phyloP scores from a whole-genome alignment of 2,797 vertebrate genomes.

The Chromis chromis region DNA sequence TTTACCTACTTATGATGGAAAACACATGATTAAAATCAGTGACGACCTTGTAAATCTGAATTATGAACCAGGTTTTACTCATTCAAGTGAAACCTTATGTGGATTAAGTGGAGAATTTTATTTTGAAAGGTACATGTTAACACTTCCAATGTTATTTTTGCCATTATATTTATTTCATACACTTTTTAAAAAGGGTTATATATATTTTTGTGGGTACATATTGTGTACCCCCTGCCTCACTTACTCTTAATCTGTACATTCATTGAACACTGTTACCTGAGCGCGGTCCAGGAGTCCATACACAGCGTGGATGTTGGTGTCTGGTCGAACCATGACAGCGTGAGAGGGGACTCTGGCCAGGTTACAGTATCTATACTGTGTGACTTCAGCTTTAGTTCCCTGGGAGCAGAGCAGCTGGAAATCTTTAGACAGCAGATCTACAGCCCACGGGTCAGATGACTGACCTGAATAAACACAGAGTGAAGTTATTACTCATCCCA shows the following conservation, averaged over 20 bases:
- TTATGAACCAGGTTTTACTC: too few species aligned
- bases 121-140: too few species aligned
- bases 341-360: slow-evolving; percentile 92
- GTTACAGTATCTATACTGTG: slow-evolving; percentile 88
- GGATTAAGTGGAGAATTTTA: too few species aligned
- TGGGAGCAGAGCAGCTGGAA: slow-evolving; percentile 94
- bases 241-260: background rate
- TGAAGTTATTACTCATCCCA: background rate
- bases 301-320: slow-evolving; percentile 85
- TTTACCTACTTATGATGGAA: too few species aligned
- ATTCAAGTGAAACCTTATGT: too few species aligned
- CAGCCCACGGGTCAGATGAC: slow-evolving; percentile 86
- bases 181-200: background rate
- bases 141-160: too few species aligned
- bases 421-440: slow-evolving; percentile 80
- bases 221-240: background rate
- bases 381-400: slow-evolving; percentile 87
- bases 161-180: background rate
- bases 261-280: slow-evolving; percentile 86
- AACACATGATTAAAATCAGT: too few species aligned
- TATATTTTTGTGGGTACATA: too few species aligned
- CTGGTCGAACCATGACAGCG: slow-evolving; percentile 92
- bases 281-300: slow-evolving; percentile 92
- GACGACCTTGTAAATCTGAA: too few species aligned
- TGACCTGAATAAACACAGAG: slow-evolving; percentile 79